Conservation (phyloP, 2,113 vertebrate species). For the Ictidomys tridecemlineatus region DNA sequence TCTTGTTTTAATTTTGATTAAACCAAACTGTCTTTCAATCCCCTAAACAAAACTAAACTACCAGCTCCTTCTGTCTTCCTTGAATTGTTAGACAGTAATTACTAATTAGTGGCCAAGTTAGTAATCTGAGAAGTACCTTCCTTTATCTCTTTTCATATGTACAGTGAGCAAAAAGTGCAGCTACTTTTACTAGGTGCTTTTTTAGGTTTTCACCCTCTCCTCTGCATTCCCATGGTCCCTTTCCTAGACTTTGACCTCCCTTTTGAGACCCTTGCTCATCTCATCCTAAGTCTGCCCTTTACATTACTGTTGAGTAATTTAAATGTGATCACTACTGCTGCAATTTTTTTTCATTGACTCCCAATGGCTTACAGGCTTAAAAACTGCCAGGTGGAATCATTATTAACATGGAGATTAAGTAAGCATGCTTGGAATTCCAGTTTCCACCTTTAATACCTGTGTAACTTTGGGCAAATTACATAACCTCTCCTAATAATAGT, state of each 20-base stretch:
- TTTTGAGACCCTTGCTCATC: neutral
- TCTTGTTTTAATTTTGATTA: conserved; percentile 20
- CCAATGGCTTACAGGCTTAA: neutral
- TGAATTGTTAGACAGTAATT: neutral
- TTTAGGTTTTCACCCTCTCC: conserved; percentile 22
- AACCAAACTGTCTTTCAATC: neutral
- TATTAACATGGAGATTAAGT: conserved; percentile 20
- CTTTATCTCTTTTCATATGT: neutral
- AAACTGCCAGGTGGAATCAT: neutral
- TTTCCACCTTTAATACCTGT: conserved; percentile 33
- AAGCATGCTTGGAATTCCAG: conserved; percentile 21
- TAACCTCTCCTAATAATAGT: conserved; percentile 8
- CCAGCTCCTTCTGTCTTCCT: neutral
- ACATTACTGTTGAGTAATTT: neutral
- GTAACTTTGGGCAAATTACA: conserved; percentile 8
- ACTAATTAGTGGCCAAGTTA: neutral
- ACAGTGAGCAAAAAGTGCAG: neutral
- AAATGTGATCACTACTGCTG: conserved; percentile 9
- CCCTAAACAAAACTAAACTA: neutral
- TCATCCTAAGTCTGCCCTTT: neutral
- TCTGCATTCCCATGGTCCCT: neutral
- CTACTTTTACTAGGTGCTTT: neutral
- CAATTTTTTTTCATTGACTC: conserved; percentile 22
- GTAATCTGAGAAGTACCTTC: neutral
- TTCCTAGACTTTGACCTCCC: conserved; percentile 1